Conservation (phyloP, 2,113 vertebrate species). For the Choloepus hoffmanni region DNA sequence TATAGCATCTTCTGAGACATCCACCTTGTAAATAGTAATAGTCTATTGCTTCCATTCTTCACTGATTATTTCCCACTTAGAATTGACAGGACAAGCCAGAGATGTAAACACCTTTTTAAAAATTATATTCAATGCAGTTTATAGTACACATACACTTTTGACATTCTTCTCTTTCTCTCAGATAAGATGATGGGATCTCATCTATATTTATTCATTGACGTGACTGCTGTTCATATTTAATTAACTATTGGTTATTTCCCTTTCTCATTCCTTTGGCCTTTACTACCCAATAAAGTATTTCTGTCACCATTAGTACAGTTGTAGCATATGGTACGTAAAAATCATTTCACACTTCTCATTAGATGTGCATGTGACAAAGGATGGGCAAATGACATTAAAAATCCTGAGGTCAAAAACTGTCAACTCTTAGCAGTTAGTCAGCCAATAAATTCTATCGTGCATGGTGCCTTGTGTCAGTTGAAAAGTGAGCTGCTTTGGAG, state of each 20-base stretch:
- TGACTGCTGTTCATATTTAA: slow-evolving; percentile 1
- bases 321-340: slow-evolving; percentile 35
- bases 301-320: slow-evolving; percentile 6
- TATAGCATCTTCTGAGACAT: background rate
- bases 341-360: slow-evolving; percentile 45
- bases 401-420: slow-evolving; percentile 30
- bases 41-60: background rate
- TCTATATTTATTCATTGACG: background rate
- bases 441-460: slow-evolving; percentile 34
- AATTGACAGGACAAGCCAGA: background rate
- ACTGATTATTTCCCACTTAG: background rate
- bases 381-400: slow-evolving; percentile 56
- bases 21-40: background rate
- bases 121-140: background rate
- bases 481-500: background rate
- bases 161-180: background rate
- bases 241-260: background rate
- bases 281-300: background rate
- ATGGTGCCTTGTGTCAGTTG: background rate
- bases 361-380: slow-evolving; percentile 18
- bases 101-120: background rate
- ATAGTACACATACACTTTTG: background rate
- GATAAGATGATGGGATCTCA: background rate
- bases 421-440: slow-evolving; percentile 53
- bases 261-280: slow-evolving; percentile 2